phyloP scores from a whole-genome alignment of 2,888 invertebrate species.

The Spodoptera littoralis region DNA sequence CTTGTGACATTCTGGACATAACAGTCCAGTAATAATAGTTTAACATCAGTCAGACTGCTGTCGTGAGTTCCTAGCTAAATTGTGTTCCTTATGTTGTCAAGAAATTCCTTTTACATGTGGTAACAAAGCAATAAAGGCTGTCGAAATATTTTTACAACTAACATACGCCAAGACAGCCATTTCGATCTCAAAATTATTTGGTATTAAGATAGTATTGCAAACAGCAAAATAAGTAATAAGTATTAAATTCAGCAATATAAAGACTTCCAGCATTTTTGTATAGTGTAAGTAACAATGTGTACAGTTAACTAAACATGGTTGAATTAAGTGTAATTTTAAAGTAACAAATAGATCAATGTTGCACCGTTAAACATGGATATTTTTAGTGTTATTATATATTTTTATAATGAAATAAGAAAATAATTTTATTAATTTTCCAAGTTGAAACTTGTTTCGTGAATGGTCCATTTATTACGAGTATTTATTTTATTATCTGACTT shows the following conservation, averaged over 20 bases:
- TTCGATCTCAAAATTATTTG: constrained; percentile 53
- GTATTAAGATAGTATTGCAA: constrained; percentile 52
- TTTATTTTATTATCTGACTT: constrained; percentile 59
- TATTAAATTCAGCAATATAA: constrained; percentile 49
- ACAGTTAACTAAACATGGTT: constrained; percentile 55
- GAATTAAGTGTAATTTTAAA: constrained; percentile 69
- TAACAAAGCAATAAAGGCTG: constrained; percentile 6
- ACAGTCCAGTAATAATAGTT: constrained; percentile 42
- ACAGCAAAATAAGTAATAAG: constrained; percentile 34
- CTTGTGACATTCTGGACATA: constrained; percentile 51
- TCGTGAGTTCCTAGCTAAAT: constrained; percentile 44
- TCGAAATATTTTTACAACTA: constrained; percentile 7
- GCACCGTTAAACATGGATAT: constrained; percentile 80
- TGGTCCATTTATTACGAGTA: constrained; percentile 70
- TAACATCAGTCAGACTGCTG: constrained; percentile 35
- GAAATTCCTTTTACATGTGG: not conserved
- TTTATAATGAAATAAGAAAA: constrained; percentile 80
- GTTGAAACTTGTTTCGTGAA: constrained; percentile 64
- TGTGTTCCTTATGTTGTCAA: constrained; percentile 7
- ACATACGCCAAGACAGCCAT: constrained; percentile 38
- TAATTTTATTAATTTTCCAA: constrained; percentile 71
- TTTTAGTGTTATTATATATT: constrained; percentile 86
- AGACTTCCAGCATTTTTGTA: constrained; percentile 49
- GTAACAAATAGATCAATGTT: constrained; percentile 78
- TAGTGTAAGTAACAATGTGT: constrained; percentile 36